Evolutionary conservation across 1,140 invertebrate genomes (phyloP).

Genomic region (Ericerus pela): DNA sequence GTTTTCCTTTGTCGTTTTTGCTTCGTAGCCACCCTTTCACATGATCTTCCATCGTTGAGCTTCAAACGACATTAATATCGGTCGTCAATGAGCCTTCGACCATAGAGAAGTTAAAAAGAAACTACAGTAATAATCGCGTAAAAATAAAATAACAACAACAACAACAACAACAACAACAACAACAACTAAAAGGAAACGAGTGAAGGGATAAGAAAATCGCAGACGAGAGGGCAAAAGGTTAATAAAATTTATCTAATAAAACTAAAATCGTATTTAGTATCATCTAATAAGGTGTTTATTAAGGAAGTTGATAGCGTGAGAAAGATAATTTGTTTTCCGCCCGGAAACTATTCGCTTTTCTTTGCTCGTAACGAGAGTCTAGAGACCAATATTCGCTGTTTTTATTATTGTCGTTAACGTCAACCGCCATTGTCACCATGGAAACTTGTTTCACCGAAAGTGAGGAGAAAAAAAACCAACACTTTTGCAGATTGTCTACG

Average conservation of each 20-base stretch:
- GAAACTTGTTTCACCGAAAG: conserved; percentile 6
- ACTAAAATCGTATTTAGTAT: conserved; percentile 11
- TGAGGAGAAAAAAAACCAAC: no score
- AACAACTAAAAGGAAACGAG: neutral
- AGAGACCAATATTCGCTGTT: conserved; percentile 7
- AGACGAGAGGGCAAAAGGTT: conserved; percentile 1
- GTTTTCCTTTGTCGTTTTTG: no score
- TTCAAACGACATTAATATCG: no score
- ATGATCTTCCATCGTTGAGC: no score
- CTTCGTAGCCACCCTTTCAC: no score
- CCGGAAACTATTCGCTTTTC: neutral
- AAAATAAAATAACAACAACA: no score
- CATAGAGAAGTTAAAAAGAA: no score
- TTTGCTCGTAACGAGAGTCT: conserved; percentile 5
- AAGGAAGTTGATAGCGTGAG: conserved; percentile 8
- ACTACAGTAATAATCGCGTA: no score
- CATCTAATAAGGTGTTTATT: conserved; percentile 12
- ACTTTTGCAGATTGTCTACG: conserved; percentile 8
- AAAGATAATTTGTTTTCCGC: conserved; percentile 10
- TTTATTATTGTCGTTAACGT: conserved; percentile 12
- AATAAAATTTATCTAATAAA: conserved; percentile 12
- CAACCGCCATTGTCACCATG: conserved; percentile 10
- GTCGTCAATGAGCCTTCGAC: no score
- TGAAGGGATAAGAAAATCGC: neutral
- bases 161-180: no score